Evolutionary conservation across 1,140 invertebrate species (phyloP).

Genomic region (Apis laboriosa): DNA sequence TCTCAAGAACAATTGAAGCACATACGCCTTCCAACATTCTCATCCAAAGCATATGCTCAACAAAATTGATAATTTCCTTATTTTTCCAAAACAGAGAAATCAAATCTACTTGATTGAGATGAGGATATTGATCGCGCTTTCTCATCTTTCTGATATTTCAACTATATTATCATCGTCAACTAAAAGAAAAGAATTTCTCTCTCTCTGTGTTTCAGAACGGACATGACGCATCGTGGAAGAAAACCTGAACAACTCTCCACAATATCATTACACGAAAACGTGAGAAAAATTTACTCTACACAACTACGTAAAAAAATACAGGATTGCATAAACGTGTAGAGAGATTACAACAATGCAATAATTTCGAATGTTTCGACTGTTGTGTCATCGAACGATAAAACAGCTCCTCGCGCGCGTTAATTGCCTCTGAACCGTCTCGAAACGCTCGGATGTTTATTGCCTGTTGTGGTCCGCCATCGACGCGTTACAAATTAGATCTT

Average conservation of each 20-base stretch:
- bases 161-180: background rate
- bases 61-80: slow-evolving; percentile 26
- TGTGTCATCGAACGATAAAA: slow-evolving; percentile 24
- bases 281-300: slow-evolving; percentile 37
- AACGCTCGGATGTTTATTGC: slow-evolving; percentile 9
- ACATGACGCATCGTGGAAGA: background rate
- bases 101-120: background rate
- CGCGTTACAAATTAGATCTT: slow-evolving; percentile 37
- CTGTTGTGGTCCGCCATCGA: slow-evolving; percentile 6
- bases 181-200: slow-evolving; percentile 17
- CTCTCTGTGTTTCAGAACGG: background rate
- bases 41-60: background rate
- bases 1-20: background rate
- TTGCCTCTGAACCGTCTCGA: background rate
- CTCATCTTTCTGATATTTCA: slow-evolving; percentile 41
- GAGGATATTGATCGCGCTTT: slow-evolving; percentile 29
- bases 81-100: slow-evolving; percentile 27
- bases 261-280: slow-evolving; percentile 20
- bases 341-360: slow-evolving; percentile 21
- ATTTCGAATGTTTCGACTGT: slow-evolving; percentile 29
- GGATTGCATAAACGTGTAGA: slow-evolving; percentile 14
- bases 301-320: background rate
- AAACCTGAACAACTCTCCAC: background rate
- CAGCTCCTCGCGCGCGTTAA: background rate
- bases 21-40: background rate